Base-by-base conservation (phyloP, 1,140 invertebrate genomes). In the Caerostris darwini region DNA sequence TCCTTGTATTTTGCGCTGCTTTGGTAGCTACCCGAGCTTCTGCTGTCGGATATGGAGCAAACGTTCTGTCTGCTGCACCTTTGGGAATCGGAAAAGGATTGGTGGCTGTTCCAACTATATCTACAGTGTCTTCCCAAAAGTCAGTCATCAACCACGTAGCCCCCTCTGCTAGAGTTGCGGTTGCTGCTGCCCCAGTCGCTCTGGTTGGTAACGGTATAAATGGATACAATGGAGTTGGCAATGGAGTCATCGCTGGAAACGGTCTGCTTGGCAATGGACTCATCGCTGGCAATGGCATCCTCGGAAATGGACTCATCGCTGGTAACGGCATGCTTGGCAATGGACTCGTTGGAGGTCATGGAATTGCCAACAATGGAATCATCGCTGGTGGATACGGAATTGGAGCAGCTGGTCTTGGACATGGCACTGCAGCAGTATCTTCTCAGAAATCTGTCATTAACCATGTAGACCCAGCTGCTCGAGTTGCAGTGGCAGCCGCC, bases 391-490 rank as follows among this genome's bases (percentile, higher is more conserved):
- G 19, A 7, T 7, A 10, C 7, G 69, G 34, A 34, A 34, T 34
- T 34, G 34, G 34, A 34, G 34, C 34, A 34, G 34, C 34, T 34
- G 34, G n/a, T 50, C 6, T 71, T 10, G 34, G 69, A 34, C n/a
- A 6, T 50, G 69, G 69, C 3, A 17, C 61, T 64, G 12, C 7
- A 14, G 34, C 81, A 6, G 6, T 54, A 7, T 54, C 81, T 12
- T 17, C 81, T 3, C 81, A 83, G 17, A 83, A 83, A 83, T 54
- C 81, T 2, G 81, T 83, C 14, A 83, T 83, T 53, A 83, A 83
- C 81, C 81, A 83, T n/a, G 81, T 83, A 17, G 81, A 53, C 5
- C 81, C 81, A 34, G 81, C 17, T 7, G n/a, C 14, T 83, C 81
- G 54, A 17, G 34, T 71, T 10, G 14, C 53, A 5, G 81, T 83